phyloP scores from a whole-genome alignment of 37 sponge, comb jelly and placozoan species.

The Mnemiopsis leidyi region DNA sequence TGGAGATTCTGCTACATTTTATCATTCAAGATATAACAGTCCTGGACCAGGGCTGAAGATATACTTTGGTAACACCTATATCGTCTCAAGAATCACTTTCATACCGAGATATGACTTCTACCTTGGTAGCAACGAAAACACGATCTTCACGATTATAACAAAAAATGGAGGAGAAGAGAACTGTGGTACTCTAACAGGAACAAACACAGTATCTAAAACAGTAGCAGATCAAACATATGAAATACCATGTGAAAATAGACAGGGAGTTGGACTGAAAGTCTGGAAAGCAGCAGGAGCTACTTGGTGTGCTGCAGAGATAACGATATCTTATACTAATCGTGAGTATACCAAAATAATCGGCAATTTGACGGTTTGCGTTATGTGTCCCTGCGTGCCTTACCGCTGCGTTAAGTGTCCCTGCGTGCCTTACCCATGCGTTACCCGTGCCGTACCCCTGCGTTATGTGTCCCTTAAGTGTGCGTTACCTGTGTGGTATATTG shows the following conservation, averaged over 20 bases:
- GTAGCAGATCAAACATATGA: not conserved
- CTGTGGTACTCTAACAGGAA: not conserved
- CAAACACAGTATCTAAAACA: not conserved
- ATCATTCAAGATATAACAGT: not conserved
- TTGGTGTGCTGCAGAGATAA: not conserved
- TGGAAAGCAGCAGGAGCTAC: not conserved
- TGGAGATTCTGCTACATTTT: not conserved
- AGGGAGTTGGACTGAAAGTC: not conserved
- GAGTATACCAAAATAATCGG: too few species aligned
- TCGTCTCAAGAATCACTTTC: not conserved
- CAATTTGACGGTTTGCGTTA: too few species aligned
- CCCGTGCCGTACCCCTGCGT: too few species aligned
- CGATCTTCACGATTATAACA: not conserved
- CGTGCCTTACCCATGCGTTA: too few species aligned
- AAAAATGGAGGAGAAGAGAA: not conserved
- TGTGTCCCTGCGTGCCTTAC: too few species aligned
- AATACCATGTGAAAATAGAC: not conserved
- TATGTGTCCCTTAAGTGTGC: too few species aligned
- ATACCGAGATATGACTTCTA: not conserved
- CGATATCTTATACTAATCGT: not conserved
- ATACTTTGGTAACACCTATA: not conserved
- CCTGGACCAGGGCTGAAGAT: not conserved
- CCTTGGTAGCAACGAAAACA: not conserved
- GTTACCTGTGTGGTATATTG: too few species aligned
- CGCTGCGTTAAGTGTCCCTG: too few species aligned